phyloP scores from a whole-genome alignment of 2,888 invertebrate genomes.

The Caenorhabditis sp. region DNA sequence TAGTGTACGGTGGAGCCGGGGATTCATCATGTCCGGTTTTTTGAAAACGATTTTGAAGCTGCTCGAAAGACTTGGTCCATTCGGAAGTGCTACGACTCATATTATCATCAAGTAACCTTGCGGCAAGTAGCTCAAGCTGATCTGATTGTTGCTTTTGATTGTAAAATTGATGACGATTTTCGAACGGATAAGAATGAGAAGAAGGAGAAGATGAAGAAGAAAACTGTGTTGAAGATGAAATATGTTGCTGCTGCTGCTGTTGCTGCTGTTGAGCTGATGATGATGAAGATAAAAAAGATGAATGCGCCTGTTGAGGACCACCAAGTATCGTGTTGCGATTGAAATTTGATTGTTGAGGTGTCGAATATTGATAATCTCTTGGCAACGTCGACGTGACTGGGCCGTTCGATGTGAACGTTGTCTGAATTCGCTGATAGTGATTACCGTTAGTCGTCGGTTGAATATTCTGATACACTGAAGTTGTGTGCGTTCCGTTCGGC shows the following conservation, averaged over 20 bases:
- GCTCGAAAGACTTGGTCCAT: slow-evolving; percentile 60
- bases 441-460: slow-evolving; percentile 19
- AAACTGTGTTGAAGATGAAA: background rate
- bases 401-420: slow-evolving; percentile 34
- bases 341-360: slow-evolving; percentile 12
- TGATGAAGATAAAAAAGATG: background rate
- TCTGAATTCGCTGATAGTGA: slow-evolving; percentile 29
- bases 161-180: slow-evolving; percentile 44
- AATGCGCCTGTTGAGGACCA: slow-evolving; percentile 17
- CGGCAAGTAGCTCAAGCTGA: slow-evolving; percentile 38
- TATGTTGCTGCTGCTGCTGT: slow-evolving; percentile 35
- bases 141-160: slow-evolving; percentile 23
- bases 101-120: slow-evolving; percentile 51
- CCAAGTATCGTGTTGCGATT: slow-evolving; percentile 15
- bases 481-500: slow-evolving; percentile 24
- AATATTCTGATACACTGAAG: slow-evolving; percentile 33
- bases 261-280: slow-evolving; percentile 11
- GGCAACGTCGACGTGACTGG: slow-evolving; percentile 28
- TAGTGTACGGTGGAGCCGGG: slow-evolving; percentile 24
- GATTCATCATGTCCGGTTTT: slow-evolving; percentile 20
- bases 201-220: too few relatives aligned
- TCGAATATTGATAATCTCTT: slow-evolving; percentile 30
- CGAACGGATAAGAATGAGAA: slow-evolving; percentile 21
- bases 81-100: slow-evolving; percentile 61
- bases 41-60: slow-evolving; percentile 50